Base-by-base conservation (phyloP, 2,888 invertebrate species). In the Pandemis heparana region DNA sequence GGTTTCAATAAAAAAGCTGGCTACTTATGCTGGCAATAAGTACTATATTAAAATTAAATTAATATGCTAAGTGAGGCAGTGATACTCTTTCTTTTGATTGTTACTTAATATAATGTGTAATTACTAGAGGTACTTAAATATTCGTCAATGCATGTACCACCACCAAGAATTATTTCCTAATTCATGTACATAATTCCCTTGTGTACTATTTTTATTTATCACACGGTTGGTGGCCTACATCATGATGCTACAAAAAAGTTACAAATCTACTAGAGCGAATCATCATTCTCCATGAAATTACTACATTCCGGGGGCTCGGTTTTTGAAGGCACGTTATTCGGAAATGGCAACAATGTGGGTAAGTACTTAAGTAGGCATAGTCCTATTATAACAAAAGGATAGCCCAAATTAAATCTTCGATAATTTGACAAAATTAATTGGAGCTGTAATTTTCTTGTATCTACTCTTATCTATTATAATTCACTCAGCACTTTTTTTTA, bases 1-100 rank as follows among this genome's bases (percentile, higher is more conserved):
- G 12, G 23, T 12, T 56, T 1, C 23, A 10, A 23, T 23, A 23
- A 56, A 23, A 56, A 56, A 56, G 56, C 56, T 23, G 5, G 56
- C 5, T 56, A 56, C 23, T 56, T 66, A 39, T 63, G 41, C 51
- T 56, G 32, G 51, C 62, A 63, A 32, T 10, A 56, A 7, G 39
- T 56, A 56, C 56, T 56, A 56, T 56, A 56, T 10, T 56, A 56
- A 56, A 68, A 73, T 69, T 73, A 62, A 59, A 73, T 69, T 69
- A 69, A 59, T 63, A 39, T 18, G 63, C 63, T 69, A 69, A 23
- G 16, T 48, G 48, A 51, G 64, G 73, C 73, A 69, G 64, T 64
- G 73, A 69, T 69, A 73, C 39, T 69, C 56, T 46, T 56, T 68
- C 48, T 51, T 16, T 70, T 70, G 39, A 71, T 62, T n/a, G n/a